Conservation (phyloP, 1,140 invertebrate species). For the Aradophagus sp. region DNA sequence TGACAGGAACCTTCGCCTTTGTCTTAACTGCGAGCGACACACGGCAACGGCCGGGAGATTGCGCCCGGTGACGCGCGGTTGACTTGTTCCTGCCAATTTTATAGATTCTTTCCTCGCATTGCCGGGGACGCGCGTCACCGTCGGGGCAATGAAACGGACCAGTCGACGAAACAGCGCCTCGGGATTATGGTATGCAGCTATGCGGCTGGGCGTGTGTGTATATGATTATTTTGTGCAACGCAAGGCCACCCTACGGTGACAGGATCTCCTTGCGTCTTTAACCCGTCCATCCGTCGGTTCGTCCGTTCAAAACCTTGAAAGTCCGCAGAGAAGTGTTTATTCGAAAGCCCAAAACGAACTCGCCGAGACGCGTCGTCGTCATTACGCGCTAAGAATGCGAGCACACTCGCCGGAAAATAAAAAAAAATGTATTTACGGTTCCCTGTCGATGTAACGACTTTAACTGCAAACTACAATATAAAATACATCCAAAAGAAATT, state of each 20-base stretch:
- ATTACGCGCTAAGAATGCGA: slow-evolving; percentile 47
- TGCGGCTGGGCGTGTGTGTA: slow-evolving; percentile 63
- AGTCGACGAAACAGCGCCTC: slow-evolving; percentile 46
- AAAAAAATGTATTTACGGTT: slow-evolving; percentile 13
- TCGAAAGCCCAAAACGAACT: slow-evolving; percentile 50
- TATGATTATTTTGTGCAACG: slow-evolving; percentile 67
- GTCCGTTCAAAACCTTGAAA: slow-evolving; percentile 52
- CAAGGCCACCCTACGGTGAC: slow-evolving; percentile 63
- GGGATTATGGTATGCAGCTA: slow-evolving; percentile 67
- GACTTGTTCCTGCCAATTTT: slow-evolving; percentile 36
- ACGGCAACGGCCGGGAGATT: not conserved
- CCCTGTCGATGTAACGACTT: not conserved
- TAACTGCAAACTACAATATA: too few species aligned
- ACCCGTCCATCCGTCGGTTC: slow-evolving; percentile 45
- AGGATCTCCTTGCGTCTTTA: slow-evolving; percentile 55
- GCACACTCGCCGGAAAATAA: slow-evolving; percentile 11
- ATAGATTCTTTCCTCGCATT: slow-evolving; percentile 37
- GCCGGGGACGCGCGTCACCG: slow-evolving; percentile 6
- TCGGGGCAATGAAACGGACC: slow-evolving; percentile 40
- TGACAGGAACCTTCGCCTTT: slow-evolving; percentile 25
- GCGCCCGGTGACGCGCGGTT: not conserved
- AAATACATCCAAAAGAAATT: too few species aligned
- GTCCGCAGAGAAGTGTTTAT: slow-evolving; percentile 44
- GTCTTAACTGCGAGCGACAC: slow-evolving; percentile 15
- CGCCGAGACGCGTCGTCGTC: slow-evolving; percentile 52